Base-by-base conservation (phyloP, 2,797 vertebrate species). In the Pagetopsis macropterus region DNA sequence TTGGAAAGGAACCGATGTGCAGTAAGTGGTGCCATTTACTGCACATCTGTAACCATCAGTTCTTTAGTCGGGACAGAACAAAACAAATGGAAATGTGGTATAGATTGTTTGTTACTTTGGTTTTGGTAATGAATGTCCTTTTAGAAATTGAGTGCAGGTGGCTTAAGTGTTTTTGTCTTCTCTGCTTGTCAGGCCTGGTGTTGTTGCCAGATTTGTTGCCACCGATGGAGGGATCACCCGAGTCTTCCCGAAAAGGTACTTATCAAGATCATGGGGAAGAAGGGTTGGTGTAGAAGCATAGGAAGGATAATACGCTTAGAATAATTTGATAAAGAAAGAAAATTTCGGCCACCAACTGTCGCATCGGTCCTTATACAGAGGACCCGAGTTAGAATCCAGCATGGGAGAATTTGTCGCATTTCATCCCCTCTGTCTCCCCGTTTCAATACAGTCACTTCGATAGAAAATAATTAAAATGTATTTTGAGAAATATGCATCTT, bases 141-240 rank as follows among this genome's bases (percentile, higher is more conserved):
- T 48, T 45, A 37, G 46, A 63, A 69, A 80, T 40, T 40, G 9
- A 66, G 46, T 33, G 27, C 82, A 88, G 55, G 78, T 81, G 82
- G 50, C 60, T 70, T 14, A 58, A 79, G 19, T 82, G 76, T 78
- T 83, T 84, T 83, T 74, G 65, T 86, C 69, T 90, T 83, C 17
- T 87, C 88, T 92, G 75, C 76, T 66, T 91, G 86, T 76, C 91
- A 99, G 97, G 43, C 72, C 79, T 12, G 95, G 95, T 83, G 94
- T 99, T 87, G 84, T 91, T 78, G 97, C 97, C 54, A 95, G 95
- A 79, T 99, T 98, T 91, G 97, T 98, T 81, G 95, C 95, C 85
- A 99, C 98, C 5, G 98, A 99, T 77, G 98, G 98, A 84, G 98
- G 98, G 73, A 96, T 99, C 88, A 99, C 98, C 58, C 94, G 98